phyloP scores from a whole-genome alignment of 2,888 invertebrate species.

The Itoplectis maculator region DNA sequence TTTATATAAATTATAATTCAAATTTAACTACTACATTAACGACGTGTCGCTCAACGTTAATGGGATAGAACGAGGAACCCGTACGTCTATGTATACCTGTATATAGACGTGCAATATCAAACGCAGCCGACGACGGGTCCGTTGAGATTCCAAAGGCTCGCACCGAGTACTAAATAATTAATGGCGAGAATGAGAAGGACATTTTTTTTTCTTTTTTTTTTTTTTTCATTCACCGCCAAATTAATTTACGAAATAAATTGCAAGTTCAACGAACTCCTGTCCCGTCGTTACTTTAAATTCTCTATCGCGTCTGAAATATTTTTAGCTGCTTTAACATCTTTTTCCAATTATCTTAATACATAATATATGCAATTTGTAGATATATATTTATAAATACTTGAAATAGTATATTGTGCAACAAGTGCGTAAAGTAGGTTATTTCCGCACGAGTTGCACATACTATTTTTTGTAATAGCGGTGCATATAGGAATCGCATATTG shows the following conservation, averaged over 20 bases:
- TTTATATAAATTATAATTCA: constrained; percentile 37
- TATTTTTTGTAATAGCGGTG: too few species aligned
- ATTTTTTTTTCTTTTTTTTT: background rate
- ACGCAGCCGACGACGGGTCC: background rate
- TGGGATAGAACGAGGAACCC: constrained; percentile 44
- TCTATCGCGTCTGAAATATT: background rate
- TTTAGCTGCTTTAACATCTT: background rate
- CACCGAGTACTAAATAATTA: constrained; percentile 35
- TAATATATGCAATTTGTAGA: constrained; percentile 6
- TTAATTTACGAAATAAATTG: constrained; percentile 2
- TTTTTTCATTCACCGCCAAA: background rate
- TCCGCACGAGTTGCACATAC: too few species aligned
- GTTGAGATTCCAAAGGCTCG: constrained; percentile 7
- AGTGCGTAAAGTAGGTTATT: too few species aligned
- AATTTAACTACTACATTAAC: constrained; percentile 65
- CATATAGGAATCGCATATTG: too few species aligned
- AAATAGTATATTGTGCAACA: too few species aligned
- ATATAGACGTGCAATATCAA: background rate
- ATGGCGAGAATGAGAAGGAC: constrained; percentile 30
- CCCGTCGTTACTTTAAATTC: constrained; percentile 16
- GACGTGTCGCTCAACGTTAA: constrained; percentile 62
- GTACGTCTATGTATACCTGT: background rate
- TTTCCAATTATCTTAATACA: background rate
- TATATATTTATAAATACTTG: too few species aligned
- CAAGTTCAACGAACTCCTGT: background rate